Conservation (phyloP, 2,797 vertebrate species). For the Etheostoma nigrum region DNA sequence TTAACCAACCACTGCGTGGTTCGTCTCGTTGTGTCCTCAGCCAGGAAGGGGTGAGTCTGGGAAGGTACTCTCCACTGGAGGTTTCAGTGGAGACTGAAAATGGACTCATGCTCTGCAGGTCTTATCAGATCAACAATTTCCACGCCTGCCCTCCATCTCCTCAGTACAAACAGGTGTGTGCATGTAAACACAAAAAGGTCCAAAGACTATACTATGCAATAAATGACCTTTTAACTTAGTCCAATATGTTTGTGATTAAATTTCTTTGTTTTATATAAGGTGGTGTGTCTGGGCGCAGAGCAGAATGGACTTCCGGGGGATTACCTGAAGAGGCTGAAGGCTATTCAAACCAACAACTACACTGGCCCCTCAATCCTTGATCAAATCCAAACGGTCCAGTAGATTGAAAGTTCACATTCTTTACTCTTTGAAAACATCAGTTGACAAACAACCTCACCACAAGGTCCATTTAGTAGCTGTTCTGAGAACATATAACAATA, state of each 20-base stretch:
- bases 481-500: background rate
- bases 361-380: conserved; percentile 72
- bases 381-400: conserved; percentile 51
- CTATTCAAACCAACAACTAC: conserved; percentile 77
- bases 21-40: conserved; percentile 55
- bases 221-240: background rate
- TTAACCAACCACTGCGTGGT: background rate
- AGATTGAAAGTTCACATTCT: background rate
- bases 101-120: conserved; percentile 76
- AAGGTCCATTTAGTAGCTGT: background rate
- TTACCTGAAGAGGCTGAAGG: conserved; percentile 70
- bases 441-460: background rate
- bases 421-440: conserved; percentile 4
- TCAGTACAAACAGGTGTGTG: conserved; percentile 84
- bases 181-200: background rate
- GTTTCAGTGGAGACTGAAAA: conserved; percentile 79
- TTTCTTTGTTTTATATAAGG: conserved; percentile 46
- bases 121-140: conserved; percentile 85
- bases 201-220: background rate
- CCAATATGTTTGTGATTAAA: background rate
- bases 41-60: conserved; percentile 79
- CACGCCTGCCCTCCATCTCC: conserved; percentile 79
- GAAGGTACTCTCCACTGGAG: conserved; percentile 79
- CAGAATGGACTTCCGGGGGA: conserved; percentile 73
- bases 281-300: conserved; percentile 76